Evolutionary conservation across 35 echinoderm and acorn worm genomes (phyloP).

Genomic region (Nesometra sesokonis): DNA sequence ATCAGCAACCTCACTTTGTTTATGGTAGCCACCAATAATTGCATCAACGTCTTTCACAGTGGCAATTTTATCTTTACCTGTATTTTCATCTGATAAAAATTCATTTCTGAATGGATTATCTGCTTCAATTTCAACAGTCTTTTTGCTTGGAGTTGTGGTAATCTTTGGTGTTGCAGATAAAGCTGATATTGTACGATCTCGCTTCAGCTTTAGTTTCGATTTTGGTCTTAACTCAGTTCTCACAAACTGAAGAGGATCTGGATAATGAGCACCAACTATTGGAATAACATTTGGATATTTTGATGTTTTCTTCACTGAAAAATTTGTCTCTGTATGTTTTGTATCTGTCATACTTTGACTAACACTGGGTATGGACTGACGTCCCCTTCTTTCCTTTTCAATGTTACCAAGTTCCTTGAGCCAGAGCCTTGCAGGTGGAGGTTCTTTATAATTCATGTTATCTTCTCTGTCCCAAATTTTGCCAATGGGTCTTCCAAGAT

Average conservation of each 20-base stretch:
- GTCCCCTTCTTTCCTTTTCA: neutral
- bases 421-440: neutral
- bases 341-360: neutral
- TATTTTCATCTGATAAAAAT: neutral
- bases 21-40: neutral
- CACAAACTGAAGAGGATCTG: neutral
- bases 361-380: neutral
- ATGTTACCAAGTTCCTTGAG: neutral
- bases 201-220: neutral
- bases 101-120: neutral
- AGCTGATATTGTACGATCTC: neutral
- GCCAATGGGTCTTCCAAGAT: neutral
- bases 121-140: neutral
- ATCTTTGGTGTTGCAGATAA: neutral
- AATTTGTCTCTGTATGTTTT: neutral
- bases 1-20: neutral
- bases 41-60: neutral
- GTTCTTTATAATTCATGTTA: neutral
- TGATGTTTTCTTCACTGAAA: neutral
- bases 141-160: neutral
- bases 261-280: neutral
- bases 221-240: neutral
- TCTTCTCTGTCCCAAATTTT: neutral
- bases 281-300: neutral
- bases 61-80: neutral